Evolutionary conservation across 1,140 invertebrate species (phyloP).

Genomic region (Musca vetustissima): DNA sequence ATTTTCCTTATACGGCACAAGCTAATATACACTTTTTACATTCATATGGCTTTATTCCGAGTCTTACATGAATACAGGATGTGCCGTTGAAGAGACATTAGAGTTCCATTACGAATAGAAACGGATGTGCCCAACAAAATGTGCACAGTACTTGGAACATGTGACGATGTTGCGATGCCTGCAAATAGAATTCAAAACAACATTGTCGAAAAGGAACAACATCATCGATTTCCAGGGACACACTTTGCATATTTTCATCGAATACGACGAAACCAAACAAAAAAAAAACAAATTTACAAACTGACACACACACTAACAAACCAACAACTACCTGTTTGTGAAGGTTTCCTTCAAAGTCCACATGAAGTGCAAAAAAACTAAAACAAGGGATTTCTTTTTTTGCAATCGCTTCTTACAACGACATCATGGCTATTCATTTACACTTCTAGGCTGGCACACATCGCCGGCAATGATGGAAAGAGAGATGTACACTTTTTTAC

Average conservation of each 20-base stretch:
- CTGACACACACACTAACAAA: background rate
- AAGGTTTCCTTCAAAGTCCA: constrained; percentile 25
- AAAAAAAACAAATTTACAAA: background rate
- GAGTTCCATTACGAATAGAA: background rate
- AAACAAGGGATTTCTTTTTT: no score
- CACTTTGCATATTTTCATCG: background rate
- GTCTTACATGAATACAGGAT: no score
- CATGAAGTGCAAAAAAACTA: constrained; percentile 16
- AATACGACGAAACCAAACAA: background rate
- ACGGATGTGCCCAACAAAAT: constrained; percentile 7
- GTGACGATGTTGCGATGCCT: constrained; percentile 1
- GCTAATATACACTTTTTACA: no score
- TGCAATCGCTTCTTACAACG: constrained; percentile 30
- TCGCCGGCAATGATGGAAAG: background rate
- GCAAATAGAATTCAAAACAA: background rate
- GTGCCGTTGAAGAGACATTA: background rate
- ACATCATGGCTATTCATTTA: constrained; percentile 14
- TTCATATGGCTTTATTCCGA: no score
- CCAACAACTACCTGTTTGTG: constrained; percentile 50
- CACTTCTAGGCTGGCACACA: background rate
- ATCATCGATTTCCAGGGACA: constrained; percentile 6
- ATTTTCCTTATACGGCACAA: no score
- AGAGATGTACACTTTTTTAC: constrained; percentile 25
- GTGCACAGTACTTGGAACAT: background rate
- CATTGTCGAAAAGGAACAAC: no score